A percentile compares a stretch with the other conserved stretches of the same genome.
These are phyloP conservation scores for Ferrisia virgata DNA, from an alignment of 2,888 invertebrate genomes.

Conservation along the genomic window DNA sequence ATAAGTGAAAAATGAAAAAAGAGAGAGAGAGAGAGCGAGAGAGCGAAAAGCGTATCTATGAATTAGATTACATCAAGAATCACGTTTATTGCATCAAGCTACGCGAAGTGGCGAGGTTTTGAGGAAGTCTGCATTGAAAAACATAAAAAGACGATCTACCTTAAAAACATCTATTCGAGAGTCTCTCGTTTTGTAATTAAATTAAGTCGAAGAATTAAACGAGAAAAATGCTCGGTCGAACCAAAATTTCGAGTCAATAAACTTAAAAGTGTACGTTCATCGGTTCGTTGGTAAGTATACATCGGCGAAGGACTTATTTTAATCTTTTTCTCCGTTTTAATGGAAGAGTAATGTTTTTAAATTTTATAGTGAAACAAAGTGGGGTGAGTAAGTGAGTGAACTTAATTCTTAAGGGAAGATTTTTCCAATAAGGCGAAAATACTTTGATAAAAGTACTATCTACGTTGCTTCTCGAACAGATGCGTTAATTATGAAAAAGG, in stretches of 20 bases:
- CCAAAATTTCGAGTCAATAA: not conserved
- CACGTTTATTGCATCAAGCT: not conserved
- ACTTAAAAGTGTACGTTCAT: not conserved
- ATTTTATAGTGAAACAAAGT: not conserved
- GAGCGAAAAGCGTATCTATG: not conserved
- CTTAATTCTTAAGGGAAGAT: not conserved
- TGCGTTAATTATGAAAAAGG: not conserved
- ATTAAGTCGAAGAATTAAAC: not conserved
- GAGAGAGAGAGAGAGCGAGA: not conserved
- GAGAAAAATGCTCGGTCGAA: not conserved
- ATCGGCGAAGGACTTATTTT: not conserved
- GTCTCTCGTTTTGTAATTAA: not conserved
- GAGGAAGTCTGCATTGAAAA: not conserved
- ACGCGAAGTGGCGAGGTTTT: not conserved
- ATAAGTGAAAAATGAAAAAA: not conserved
- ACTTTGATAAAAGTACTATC: not conserved
- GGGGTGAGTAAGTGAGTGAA: not conserved
- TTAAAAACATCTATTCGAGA: not conserved
- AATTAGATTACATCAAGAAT: not conserved
- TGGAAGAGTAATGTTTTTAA: not conserved
- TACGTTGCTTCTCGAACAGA: not conserved
- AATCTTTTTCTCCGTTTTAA: not conserved
- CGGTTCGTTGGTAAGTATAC: not conserved
- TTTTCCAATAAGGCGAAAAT: not conserved
- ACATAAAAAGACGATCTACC: not conserved